Evolutionary conservation across 1,140 invertebrate species (phyloP).

Genomic region (Lepidurus couesii): DNA sequence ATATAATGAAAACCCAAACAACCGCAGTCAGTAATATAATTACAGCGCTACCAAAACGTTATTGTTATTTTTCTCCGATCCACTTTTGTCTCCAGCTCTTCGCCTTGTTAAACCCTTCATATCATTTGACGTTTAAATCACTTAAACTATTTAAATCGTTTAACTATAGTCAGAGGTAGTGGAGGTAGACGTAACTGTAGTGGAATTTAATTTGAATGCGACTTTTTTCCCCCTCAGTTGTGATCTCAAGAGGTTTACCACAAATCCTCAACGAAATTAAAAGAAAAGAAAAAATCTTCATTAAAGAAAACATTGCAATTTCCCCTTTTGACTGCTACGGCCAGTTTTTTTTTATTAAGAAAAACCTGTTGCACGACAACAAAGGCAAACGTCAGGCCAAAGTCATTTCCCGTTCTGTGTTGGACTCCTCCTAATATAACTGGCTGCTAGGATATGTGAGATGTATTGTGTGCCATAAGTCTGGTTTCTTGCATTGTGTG

Average conservation of each 20-base stretch:
- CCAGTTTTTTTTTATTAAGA: neutral
- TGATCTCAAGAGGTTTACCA: neutral
- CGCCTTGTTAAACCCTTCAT: too few species aligned
- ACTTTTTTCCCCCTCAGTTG: neutral
- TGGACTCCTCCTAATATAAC: neutral
- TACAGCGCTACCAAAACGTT: too few species aligned
- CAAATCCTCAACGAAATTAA: neutral
- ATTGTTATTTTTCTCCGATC: too few species aligned
- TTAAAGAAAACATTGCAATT: neutral
- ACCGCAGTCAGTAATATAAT: too few species aligned
- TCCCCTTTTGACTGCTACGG: neutral
- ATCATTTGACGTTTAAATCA: too few species aligned
- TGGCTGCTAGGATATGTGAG: constrained; percentile 13
- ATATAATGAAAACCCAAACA: neutral
- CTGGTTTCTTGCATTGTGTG: neutral
- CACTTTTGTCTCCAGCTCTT: too few species aligned
- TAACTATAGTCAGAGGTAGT: too few species aligned
- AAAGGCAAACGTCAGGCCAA: neutral
- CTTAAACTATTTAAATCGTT: too few species aligned
- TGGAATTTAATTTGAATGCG: neutral
- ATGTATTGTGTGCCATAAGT: neutral
- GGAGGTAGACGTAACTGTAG: too few species aligned
- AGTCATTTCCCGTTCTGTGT: neutral
- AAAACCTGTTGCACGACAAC: neutral
- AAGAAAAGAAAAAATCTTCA: neutral